A percentile compares a stretch with the other conserved stretches of the same genome.
Conservation (phyloP, 2,888 invertebrate genomes). For the Scrobipalpa costella region DNA sequence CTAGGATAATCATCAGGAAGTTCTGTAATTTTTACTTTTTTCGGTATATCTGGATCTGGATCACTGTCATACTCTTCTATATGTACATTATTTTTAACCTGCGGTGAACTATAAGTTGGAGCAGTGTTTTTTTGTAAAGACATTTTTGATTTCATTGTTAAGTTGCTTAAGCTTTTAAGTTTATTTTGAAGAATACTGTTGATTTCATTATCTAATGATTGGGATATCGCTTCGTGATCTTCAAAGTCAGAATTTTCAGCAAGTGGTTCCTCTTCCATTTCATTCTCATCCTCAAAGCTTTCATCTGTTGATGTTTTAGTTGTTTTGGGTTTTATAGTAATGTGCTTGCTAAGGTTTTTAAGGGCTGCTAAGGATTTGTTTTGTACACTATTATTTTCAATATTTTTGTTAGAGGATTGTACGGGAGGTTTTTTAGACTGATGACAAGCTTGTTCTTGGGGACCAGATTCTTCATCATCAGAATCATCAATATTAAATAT, state of each 20-base stretch:
- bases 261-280: conserved; percentile 33
- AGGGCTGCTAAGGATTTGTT: conserved; percentile 41
- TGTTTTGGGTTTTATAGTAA: conserved; percentile 55
- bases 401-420: not conserved
- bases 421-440: not conserved
- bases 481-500: conserved; percentile 72
- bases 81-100: conserved; percentile 23
- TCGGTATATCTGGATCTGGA: conserved; percentile 35
- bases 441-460: conserved; percentile 27
- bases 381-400: not conserved
- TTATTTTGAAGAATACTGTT: conserved; percentile 50
- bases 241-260: conserved; percentile 30
- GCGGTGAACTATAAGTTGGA: conserved; percentile 35
- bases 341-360: conserved; percentile 54
- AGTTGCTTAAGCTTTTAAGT: conserved; percentile 61
- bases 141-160: conserved; percentile 63
- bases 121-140: conserved; percentile 42
- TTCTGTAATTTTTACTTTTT: conserved; percentile 38
- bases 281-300: conserved; percentile 20
- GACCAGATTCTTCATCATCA: conserved; percentile 58
- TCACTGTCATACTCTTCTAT: conserved; percentile 36
- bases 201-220: conserved; percentile 34
- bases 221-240: not conserved
- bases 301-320: conserved; percentile 31
- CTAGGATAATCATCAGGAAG: conserved; percentile 42